These are phyloP conservation scores for Cinclus mexicanus DNA, from an alignment of 2,113 vertebrate genomes.

Conservation along the genomic window DNA sequence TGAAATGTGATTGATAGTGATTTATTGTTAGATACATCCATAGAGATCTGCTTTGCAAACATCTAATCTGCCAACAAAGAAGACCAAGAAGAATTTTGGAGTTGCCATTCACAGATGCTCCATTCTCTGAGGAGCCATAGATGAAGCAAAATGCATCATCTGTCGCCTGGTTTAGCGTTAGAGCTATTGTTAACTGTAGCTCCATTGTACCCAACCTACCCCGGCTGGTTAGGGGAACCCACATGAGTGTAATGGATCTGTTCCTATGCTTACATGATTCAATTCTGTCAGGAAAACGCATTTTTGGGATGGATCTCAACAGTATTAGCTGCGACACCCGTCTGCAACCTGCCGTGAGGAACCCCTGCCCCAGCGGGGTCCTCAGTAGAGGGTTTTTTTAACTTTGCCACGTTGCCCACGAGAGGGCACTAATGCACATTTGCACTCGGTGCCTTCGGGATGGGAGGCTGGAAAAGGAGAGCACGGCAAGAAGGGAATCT, in stretches of 20 bases:
- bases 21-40: not conserved
- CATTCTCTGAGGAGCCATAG: not conserved
- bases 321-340: not conserved
- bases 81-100: not conserved
- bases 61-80: not conserved
- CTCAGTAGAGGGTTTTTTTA: not conserved
- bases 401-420: not conserved
- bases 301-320: not conserved
- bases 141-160: not conserved
- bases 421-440: conserved; percentile 9
- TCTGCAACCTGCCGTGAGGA: not conserved
- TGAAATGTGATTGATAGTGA: not conserved
- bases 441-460: not conserved
- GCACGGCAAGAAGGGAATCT: not conserved
- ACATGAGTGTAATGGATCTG: not conserved
- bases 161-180: not conserved
- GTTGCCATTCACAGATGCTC: not conserved
- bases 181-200: not conserved
- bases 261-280: not conserved
- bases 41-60: not conserved
- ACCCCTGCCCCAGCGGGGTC: accelerated
- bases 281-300: not conserved
- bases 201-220: not conserved
- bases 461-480: not conserved
- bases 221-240: not conserved